Evolutionary conservation across 2,888 invertebrate species (phyloP).

Genomic region (Agrotis exclamationis): DNA sequence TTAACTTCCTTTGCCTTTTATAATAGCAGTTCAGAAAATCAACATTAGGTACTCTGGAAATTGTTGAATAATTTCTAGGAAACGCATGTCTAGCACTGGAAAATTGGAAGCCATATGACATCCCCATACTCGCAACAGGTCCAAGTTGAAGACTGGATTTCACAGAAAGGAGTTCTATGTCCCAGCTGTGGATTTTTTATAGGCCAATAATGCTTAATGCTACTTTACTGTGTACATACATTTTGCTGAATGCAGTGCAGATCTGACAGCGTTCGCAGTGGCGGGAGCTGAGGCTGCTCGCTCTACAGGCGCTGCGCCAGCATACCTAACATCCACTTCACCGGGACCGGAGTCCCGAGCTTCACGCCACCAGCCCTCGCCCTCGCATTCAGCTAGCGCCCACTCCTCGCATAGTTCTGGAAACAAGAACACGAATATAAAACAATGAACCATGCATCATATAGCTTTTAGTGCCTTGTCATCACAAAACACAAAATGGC

Average conservation of each 20-base stretch:
- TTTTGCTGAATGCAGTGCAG: slow-evolving; percentile 93
- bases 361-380: slow-evolving; percentile 90
- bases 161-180: too few relatives aligned
- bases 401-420: slow-evolving; percentile 93
- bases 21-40: background rate
- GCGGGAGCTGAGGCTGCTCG: slow-evolving; percentile 94
- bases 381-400: slow-evolving; percentile 92
- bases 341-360: slow-evolving; percentile 87
- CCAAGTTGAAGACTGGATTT: too few relatives aligned
- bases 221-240: slow-evolving; percentile 69
- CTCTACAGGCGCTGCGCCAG: slow-evolving; percentile 95
- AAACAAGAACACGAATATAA: slow-evolving; percentile 42
- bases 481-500: too few relatives aligned
- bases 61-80: too few relatives aligned
- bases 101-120: too few relatives aligned
- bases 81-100: too few relatives aligned
- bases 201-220: background rate
- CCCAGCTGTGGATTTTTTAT: background rate
- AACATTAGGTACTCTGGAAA: background rate
- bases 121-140: too few relatives aligned
- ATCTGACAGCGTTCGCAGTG: slow-evolving; percentile 95
- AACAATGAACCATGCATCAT: too few relatives aligned
- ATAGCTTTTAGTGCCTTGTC: too few relatives aligned
- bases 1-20: background rate
- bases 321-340: slow-evolving; percentile 94